Conservation (phyloP, 2,888 invertebrate species). For the Ischnus inquisitorius region DNA sequence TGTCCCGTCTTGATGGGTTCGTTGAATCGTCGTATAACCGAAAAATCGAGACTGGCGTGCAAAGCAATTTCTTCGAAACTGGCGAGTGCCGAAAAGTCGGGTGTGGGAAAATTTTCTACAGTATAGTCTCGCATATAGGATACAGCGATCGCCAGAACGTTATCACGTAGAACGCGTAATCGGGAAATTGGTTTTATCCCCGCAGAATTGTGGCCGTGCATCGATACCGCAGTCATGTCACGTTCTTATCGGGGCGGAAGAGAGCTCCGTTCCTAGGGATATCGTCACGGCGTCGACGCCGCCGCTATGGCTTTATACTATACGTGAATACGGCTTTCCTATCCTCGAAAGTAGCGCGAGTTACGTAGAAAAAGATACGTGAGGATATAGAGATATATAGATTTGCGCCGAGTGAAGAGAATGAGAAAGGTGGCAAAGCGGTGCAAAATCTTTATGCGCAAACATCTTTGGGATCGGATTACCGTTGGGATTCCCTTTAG, state of each 20-base stretch:
- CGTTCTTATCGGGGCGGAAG: conserved; percentile 59
- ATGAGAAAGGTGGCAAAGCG: conserved; percentile 15
- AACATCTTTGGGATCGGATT: conserved; percentile 42
- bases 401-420: background rate
- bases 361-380: conserved; percentile 15
- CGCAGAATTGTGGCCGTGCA: conserved; percentile 59
- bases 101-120: background rate
- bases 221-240: conserved; percentile 63
- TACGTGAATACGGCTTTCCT: conserved; percentile 50
- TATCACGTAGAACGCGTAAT: conserved; percentile 69
- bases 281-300: conserved; percentile 59
- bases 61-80: background rate
- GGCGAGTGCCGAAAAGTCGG: background rate
- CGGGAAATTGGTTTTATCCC: conserved; percentile 69
- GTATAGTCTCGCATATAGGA: conserved; percentile 11
- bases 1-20: background rate
- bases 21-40: background rate
- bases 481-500: conserved; percentile 10
- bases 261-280: conserved; percentile 60
- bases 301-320: conserved; percentile 57
- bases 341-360: background rate
- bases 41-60: background rate
- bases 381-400: conserved; percentile 4
- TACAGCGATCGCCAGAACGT: conserved; percentile 59
- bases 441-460: conserved; percentile 45